These are phyloP conservation scores for Coendou prehensilis DNA, from an alignment of 2,797 vertebrate species.

Conservation along the genomic window DNA sequence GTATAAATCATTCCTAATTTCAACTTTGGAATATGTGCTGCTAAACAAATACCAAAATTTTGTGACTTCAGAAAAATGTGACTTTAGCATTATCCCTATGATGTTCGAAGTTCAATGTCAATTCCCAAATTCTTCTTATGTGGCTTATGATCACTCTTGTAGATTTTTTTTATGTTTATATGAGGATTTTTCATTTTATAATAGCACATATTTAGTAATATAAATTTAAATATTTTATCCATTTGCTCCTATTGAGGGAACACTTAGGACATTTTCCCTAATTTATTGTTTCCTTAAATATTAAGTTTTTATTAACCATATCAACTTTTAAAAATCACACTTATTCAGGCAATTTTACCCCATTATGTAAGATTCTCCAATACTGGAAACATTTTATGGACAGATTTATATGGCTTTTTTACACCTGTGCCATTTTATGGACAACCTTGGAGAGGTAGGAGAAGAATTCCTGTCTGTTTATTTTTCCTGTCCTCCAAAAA, in stretches of 20 bases:
- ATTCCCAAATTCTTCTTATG: not conserved
- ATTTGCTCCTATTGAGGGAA: not conserved
- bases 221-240: not conserved
- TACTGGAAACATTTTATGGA: not conserved
- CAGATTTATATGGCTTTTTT: fast-evolving
- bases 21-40: not conserved
- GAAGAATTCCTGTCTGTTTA: not conserved
- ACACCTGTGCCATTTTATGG: fast-evolving
- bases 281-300: not conserved
- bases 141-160: not conserved
- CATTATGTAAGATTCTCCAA: not conserved
- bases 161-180: not conserved
- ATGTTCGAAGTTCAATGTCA: not conserved
- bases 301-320: not conserved
- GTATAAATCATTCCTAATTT: not conserved
- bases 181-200: not conserved
- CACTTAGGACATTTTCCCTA: not conserved
- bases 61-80: not conserved
- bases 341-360: not conserved
- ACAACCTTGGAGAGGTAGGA: fast-evolving
- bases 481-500: not conserved
- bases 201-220: not conserved
- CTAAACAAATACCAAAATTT: not conserved
- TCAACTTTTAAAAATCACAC: not conserved
- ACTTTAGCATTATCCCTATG: not conserved